Conservation (phyloP, 30 jellyfish, hydroid and myxozoan genomes). For the Rhopilema esculentum region DNA sequence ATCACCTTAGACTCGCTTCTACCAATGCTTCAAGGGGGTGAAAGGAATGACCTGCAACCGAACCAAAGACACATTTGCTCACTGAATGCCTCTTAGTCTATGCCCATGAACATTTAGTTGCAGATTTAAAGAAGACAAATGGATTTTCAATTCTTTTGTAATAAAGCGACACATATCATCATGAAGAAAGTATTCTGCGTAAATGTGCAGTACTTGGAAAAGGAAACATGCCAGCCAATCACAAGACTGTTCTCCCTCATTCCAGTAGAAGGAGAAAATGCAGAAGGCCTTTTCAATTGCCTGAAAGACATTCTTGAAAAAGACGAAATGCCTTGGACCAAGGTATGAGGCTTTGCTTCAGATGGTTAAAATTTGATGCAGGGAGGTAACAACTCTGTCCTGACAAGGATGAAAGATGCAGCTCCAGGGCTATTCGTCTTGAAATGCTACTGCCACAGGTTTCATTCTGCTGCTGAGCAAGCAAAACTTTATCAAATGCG, state of each 20-base stretch:
- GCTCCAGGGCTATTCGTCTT: slow-evolving; percentile 8
- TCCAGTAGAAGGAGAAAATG: background rate
- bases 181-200: slow-evolving; percentile 22
- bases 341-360: background rate
- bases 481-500: slow-evolving; percentile 22
- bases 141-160: background rate
- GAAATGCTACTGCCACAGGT: too few relatives aligned
- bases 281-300: slow-evolving; percentile 7
- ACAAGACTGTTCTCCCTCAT: slow-evolving; percentile 16
- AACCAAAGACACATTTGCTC: slow-evolving; percentile 4
- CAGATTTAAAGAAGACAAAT: background rate
- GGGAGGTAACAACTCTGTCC: slow-evolving; percentile 8
- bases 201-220: slow-evolving; percentile 6
- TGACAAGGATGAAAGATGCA: background rate
- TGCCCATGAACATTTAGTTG: background rate
- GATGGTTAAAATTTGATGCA: background rate
- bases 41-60: slow-evolving; percentile 17
- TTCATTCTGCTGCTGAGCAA: slow-evolving; percentile 21
- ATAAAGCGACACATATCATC: slow-evolving; percentile 1
- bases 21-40: background rate
- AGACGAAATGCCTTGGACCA: background rate
- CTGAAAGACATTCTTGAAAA: slow-evolving; percentile 39
- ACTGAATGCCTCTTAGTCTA: slow-evolving; percentile 3
- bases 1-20: slow-evolving; percentile 2
- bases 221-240: slow-evolving; percentile 22